Evolutionary conservation across 2,888 invertebrate genomes (phyloP).

Genomic region (Rhopalosiphum nymphaeae): DNA sequence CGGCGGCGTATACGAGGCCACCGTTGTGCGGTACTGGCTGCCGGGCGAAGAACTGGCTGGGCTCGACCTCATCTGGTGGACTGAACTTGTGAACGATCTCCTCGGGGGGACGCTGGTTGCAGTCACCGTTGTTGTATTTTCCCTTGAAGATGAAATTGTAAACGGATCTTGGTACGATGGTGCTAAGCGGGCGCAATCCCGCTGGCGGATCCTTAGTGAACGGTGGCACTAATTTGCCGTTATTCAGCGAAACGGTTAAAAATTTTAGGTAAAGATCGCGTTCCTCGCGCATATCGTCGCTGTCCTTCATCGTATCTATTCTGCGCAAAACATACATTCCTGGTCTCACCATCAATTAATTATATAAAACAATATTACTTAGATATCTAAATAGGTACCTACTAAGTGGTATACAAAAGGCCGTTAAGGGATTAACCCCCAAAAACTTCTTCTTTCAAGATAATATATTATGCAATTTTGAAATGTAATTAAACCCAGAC

Average conservation of each 20-base stretch:
- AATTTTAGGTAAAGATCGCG: constrained; percentile 44
- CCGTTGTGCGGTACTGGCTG: constrained; percentile 45
- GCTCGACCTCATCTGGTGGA: constrained; percentile 2
- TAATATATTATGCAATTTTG: too few relatives aligned
- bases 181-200: neutral
- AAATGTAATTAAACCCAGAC: too few relatives aligned
- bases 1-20: constrained; percentile 36
- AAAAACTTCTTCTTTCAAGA: too few relatives aligned
- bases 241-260: constrained; percentile 31
- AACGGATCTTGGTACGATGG: constrained; percentile 33
- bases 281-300: constrained; percentile 16
- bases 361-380: too few relatives aligned
- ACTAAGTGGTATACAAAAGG: too few relatives aligned
- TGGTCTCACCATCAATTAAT: too few relatives aligned
- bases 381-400: too few relatives aligned
- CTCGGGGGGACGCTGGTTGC: neutral
- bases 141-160: constrained; percentile 41
- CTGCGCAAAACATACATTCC: neutral
- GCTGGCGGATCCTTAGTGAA: constrained; percentile 17
- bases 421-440: too few relatives aligned
- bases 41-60: constrained; percentile 20
- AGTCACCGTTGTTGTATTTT: neutral
- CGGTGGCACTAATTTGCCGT: constrained; percentile 36
- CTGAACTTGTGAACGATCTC: neutral
- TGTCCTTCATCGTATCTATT: constrained; percentile 17